These are phyloP conservation scores for Phalloptychus januarius DNA, from an alignment of 2,797 vertebrate genomes.

Conservation along the genomic window DNA sequence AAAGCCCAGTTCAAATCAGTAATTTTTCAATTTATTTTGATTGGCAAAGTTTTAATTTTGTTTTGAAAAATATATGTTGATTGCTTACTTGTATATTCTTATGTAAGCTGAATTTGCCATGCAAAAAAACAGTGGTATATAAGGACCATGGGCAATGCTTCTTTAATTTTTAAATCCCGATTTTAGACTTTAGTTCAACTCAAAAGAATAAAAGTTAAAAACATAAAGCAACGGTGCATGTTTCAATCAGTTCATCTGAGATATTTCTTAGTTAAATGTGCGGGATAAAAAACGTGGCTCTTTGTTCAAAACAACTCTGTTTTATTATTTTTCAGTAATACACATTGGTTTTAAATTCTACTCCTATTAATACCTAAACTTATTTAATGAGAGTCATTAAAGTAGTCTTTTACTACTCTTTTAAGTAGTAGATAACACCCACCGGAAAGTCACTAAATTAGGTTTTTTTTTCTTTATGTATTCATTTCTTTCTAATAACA, in stretches of 20 bases:
- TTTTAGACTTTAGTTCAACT: background rate
- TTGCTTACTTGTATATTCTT: background rate
- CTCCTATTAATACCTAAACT: background rate
- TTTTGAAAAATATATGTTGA: background rate
- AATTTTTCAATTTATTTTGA: background rate
- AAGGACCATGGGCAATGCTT: background rate
- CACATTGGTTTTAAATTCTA: background rate
- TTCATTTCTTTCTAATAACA: background rate
- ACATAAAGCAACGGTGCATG: background rate
- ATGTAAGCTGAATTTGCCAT: background rate
- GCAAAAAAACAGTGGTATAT: background rate
- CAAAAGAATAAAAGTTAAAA: background rate
- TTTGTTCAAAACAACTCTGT: background rate
- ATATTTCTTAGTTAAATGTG: background rate
- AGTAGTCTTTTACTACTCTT: too few species aligned
- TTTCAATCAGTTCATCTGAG: background rate
- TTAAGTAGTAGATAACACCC: constrained; percentile 23
- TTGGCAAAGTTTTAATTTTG: background rate
- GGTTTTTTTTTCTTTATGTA: background rate
- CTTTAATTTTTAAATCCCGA: background rate
- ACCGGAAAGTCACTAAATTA: background rate
- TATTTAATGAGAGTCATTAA: background rate
- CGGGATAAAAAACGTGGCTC: background rate
- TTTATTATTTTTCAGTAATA: background rate
- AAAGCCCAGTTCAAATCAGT: background rate